Conservation (phyloP, 2,113 vertebrate genomes). For the Nesoenas mayeri region DNA sequence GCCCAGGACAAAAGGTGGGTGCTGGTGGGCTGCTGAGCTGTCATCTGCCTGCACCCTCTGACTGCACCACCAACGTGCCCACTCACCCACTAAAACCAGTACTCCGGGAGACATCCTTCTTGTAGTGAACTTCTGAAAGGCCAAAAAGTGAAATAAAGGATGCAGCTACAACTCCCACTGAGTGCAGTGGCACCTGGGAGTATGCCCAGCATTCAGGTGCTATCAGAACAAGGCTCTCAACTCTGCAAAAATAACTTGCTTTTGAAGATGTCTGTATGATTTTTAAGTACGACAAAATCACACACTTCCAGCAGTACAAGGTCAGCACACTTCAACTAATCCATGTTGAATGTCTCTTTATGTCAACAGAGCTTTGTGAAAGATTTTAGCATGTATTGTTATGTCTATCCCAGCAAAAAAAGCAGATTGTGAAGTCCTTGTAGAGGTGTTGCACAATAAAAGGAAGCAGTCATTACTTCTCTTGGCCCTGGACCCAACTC, state of each 20-base stretch:
- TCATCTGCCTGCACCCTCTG: background rate
- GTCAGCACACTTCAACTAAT: background rate
- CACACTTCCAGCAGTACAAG: rapidly evolving
- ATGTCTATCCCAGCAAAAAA: background rate
- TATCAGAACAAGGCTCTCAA: background rate
- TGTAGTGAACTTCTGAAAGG: background rate
- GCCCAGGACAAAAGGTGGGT: background rate
- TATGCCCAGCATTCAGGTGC: background rate
- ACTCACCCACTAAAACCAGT: background rate
- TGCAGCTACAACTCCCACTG: background rate
- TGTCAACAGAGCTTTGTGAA: background rate
- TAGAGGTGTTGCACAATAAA: background rate
- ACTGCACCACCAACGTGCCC: rapidly evolving
- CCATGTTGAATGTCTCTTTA: background rate
- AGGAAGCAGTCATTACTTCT: background rate
- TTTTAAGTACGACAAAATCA: background rate
- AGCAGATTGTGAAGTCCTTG: background rate
- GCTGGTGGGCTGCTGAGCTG: background rate
- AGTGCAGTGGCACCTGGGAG: background rate
- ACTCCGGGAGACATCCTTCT: background rate
- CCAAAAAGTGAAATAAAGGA: background rate
- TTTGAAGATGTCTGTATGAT: background rate
- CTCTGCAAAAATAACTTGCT: background rate
- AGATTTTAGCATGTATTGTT: background rate
- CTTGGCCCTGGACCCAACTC: background rate